These are phyloP conservation scores for Paralvinella palmiformis DNA, from an alignment of 1,140 invertebrate genomes.

Conservation along the genomic window DNA sequence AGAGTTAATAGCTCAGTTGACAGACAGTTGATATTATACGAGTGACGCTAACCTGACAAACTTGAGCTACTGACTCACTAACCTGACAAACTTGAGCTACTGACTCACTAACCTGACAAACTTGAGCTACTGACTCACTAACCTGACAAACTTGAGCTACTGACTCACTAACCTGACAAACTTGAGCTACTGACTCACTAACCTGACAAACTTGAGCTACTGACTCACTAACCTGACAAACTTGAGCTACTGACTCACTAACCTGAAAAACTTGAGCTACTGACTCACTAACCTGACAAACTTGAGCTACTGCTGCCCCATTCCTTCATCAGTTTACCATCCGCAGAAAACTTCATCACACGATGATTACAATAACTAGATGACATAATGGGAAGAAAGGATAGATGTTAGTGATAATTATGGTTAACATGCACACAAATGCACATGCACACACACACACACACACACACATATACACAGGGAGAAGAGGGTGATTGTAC, in stretches of 20 bases:
- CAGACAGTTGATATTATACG: no score
- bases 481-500: no score
- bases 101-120: not conserved
- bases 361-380: slow-evolving; percentile 79
- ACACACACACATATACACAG: no score
- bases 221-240: not conserved
- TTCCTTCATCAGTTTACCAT: slow-evolving; percentile 8
- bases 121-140: not conserved
- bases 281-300: slow-evolving; percentile 61
- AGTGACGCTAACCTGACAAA: no score
- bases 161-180: slow-evolving; percentile 32
- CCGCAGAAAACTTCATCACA: slow-evolving; percentile 66
- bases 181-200: not conserved
- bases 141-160: not conserved
- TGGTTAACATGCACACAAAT: no score
- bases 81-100: no score
- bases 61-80: no score
- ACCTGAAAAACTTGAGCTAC: not conserved
- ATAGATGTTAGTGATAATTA: no score
- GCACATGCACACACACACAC: no score
- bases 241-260: not conserved
- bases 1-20: no score
- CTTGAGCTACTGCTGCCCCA: slow-evolving; percentile 44
- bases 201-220: not conserved
- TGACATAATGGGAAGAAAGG: no score